Base-by-base conservation (phyloP, 2,888 invertebrate species). In the Adelognathus sp. region DNA sequence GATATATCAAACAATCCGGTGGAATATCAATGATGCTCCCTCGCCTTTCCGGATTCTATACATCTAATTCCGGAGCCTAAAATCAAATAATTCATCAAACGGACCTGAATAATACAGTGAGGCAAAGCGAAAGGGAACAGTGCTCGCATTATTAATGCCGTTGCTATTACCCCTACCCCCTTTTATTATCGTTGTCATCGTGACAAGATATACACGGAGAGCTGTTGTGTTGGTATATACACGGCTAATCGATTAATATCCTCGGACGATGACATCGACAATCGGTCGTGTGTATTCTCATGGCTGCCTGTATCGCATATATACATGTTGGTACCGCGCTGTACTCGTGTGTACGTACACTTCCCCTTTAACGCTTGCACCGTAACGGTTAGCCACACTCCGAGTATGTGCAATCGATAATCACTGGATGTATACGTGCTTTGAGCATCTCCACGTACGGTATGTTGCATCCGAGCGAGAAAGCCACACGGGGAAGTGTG, bases 221-320 rank as follows among this genome's bases (percentile, higher is more conserved):
- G 44, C 44, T 16, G 14, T 16, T 44, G 9, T 44, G 16, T 9
- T 44, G 18, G 16, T 44, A 44, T 50, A 50, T 33, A 24, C 21
- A 36, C 24, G 39, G 39, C 27, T 50, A 46, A 60, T 60, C 60
- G 70, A 70, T 60, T 39, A 7, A 14, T 60, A 50, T 60, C 50
- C 16, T 29, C 36, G 36, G 14, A 27, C 60, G 50, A 60, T 70
- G 60, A 70, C 70, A 70, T 58, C 50, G 36, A n/a, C 31, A 50
- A 39, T 11, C 24, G 9, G 9, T 44, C 7, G 44, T 18, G 0
- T 14, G 27, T 63, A 31, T 29, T 63, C 44, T 16, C 29, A 24
- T 27, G 27, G 16, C 29, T 2, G 21, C 44, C 18, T 14, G 16
- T 7, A 36, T 64, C 24, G n/a, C 18, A 18, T 50, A 39, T 9